Evolutionary conservation across 35 echinoderm and acorn worm genomes (phyloP).

Genomic region (Patiria miniata): DNA sequence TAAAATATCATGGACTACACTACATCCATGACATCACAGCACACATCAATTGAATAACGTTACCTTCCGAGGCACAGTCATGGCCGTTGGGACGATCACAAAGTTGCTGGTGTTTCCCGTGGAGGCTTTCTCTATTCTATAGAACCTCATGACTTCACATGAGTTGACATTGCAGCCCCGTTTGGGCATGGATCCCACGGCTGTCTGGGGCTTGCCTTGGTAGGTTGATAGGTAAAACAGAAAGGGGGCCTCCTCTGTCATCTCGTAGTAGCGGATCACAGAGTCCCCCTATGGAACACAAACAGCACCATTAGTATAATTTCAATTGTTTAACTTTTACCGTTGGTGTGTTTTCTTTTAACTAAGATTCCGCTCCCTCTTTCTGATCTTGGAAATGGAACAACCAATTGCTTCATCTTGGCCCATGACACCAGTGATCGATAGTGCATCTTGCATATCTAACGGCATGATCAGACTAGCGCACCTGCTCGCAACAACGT

Average conservation of each 20-base stretch:
- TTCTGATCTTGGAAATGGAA: too few species aligned
- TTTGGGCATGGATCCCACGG: conserved; percentile 72
- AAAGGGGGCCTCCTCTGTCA: conserved; percentile 59
- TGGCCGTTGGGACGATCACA: conserved; percentile 50
- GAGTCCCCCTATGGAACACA: conserved; percentile 33
- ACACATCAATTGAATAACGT: not conserved
- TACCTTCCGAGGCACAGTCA: conserved; percentile 96
- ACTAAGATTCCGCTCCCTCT: too few species aligned
- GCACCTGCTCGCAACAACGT: too few species aligned
- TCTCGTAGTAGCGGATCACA: conserved; percentile 82
- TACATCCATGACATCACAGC: too few species aligned
- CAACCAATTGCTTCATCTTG: too few species aligned
- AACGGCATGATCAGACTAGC: too few species aligned
- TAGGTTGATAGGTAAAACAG: conserved; percentile 54
- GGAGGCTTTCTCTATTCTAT: conserved; percentile 33
- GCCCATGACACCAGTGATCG: too few species aligned
- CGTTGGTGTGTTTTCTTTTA: too few species aligned
- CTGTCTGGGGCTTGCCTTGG: conserved; percentile 44
- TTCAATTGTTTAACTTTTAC: too few species aligned
- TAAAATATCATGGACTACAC: too few species aligned
- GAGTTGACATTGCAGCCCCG: conserved; percentile 66
- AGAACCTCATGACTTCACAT: conserved; percentile 77
- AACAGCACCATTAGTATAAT: not conserved
- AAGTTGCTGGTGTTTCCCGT: not conserved
- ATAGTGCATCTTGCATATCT: too few species aligned